Base-by-base conservation (phyloP, 2,113 vertebrate species). In the Eulacestoma nigropectus region DNA sequence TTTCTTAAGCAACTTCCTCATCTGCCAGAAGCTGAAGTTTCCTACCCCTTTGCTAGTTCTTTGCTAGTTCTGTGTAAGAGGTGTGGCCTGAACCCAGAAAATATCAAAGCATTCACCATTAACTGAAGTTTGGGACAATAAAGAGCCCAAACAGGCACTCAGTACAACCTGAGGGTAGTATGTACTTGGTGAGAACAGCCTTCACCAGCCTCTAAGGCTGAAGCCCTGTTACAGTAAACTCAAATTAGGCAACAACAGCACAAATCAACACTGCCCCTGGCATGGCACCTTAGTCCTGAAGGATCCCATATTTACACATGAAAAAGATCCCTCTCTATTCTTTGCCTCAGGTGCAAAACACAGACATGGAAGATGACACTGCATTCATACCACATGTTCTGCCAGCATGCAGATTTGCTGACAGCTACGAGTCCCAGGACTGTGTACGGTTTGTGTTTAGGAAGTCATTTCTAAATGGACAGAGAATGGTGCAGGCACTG, bases 1-100 rank as follows among this genome's bases (percentile, higher is more conserved):
- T 72, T 90, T 86, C 60, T 95, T 50, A 72, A 72, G 73, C 85
- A 92, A 92, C 85, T 93, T 95, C 85, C 95, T 86, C 67, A 80
- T 68, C 55, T 39, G 47, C 42, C 76, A 74, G 23, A 80, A 62
- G 53, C 55, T 90, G 8, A 68, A 60, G 39, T 44, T 93, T 91
- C 63, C 90, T 64, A 41, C 42, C 10, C 6, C 55, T 80, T 22
- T 42, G 42, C 42, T 42, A 42, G 42, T 42, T 42, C 42, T 39
- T 39, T 41, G 63, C 35, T 88, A 10, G 11, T 46, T 90, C 87
- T 76, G 39, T 7, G 2, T 35, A 64, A 62, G 29, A 72, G 10
- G 10, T 47, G 25, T 13, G 26, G 59, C 53, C 39, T 15, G 20
- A 92, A 60, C 14, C 15, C 62, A 37, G 47, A 63, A 41, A 5